phyloP scores from a whole-genome alignment of 2,113 vertebrate genomes.

The Alaudala cheleensis region DNA sequence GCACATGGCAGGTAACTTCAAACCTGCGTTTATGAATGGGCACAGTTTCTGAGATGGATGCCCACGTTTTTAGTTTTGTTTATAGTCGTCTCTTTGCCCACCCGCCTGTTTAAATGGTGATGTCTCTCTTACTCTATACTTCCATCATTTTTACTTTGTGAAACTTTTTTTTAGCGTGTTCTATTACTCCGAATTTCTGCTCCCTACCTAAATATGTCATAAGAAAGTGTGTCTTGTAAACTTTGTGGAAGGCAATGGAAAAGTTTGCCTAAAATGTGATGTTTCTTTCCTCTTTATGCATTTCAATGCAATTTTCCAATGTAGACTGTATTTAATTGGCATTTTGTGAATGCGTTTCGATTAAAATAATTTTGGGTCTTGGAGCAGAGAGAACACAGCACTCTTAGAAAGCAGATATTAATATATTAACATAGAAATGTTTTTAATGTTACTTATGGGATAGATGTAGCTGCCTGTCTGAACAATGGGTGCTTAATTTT shows the following conservation, averaged over 20 bases:
- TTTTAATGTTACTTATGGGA: neutral
- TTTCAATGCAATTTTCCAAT: neutral
- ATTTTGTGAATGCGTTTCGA: neutral
- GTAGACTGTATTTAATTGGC: neutral
- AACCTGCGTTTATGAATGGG: neutral
- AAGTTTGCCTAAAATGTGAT: neutral
- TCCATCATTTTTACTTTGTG: neutral
- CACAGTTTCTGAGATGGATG: neutral
- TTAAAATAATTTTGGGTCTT: neutral
- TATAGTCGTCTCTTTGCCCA: neutral
- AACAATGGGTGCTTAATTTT: neutral
- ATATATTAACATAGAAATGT: neutral
- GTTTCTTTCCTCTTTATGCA: neutral
- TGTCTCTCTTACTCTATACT: neutral
- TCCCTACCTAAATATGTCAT: neutral
- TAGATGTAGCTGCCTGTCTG: neutral
- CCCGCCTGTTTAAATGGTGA: neutral
- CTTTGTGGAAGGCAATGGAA: neutral
- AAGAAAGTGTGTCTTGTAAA: neutral
- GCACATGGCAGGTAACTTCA: constrained; percentile 22
- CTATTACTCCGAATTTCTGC: neutral
- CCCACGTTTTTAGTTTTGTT: neutral
- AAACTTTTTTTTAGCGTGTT: constrained; percentile 27
- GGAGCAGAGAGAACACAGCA: neutral
- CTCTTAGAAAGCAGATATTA: neutral